These are phyloP conservation scores for Brachyhypopomus gauderio DNA, from an alignment of 2,113 vertebrate genomes.

Conservation along the genomic window DNA sequence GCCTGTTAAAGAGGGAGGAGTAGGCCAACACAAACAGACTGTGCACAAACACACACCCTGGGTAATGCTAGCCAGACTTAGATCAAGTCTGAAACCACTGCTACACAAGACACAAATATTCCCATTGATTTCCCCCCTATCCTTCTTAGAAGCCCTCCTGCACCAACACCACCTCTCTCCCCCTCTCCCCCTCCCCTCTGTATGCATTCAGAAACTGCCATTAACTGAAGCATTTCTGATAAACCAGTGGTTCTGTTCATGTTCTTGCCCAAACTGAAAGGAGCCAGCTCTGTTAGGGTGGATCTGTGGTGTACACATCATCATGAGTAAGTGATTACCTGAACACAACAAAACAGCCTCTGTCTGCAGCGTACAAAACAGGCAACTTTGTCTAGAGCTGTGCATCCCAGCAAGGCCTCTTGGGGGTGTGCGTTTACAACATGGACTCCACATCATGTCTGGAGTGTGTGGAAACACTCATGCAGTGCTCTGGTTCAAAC, in stretches of 20 bases:
- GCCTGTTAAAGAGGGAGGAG: slow-evolving; percentile 40
- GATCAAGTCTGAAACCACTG: slow-evolving; percentile 27
- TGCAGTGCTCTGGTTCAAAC: too few species aligned
- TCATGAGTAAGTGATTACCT: not conserved
- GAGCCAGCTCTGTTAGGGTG: slow-evolving; percentile 1
- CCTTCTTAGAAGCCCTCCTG: slow-evolving; percentile 1
- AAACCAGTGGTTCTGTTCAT: slow-evolving; percentile 34
- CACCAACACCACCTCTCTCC: too few species aligned
- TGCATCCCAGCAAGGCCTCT: too few species aligned
- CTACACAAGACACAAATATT: slow-evolving; percentile 27
- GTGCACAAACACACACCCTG: slow-evolving; percentile 1
- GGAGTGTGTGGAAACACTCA: too few species aligned
- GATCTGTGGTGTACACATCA: not conserved
- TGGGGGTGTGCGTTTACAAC: too few species aligned
- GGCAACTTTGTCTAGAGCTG: not conserved
- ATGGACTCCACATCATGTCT: too few species aligned
- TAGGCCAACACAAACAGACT: slow-evolving; percentile 30
- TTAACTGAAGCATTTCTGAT: slow-evolving; percentile 34
- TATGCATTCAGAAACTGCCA: not conserved
- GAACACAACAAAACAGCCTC: slow-evolving; percentile 29
- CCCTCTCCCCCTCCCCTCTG: not conserved
- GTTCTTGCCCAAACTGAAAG: slow-evolving; percentile 2
- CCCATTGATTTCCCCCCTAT: slow-evolving; percentile 31
- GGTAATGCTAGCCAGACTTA: slow-evolving; percentile 28
- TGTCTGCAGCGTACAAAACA: slow-evolving; percentile 5